A percentile compares a stretch with the other conserved stretches of the same genome.
phyloP scores from a whole-genome alignment of 1,140 invertebrate genomes.

The Oryctes rhinoceros region DNA sequence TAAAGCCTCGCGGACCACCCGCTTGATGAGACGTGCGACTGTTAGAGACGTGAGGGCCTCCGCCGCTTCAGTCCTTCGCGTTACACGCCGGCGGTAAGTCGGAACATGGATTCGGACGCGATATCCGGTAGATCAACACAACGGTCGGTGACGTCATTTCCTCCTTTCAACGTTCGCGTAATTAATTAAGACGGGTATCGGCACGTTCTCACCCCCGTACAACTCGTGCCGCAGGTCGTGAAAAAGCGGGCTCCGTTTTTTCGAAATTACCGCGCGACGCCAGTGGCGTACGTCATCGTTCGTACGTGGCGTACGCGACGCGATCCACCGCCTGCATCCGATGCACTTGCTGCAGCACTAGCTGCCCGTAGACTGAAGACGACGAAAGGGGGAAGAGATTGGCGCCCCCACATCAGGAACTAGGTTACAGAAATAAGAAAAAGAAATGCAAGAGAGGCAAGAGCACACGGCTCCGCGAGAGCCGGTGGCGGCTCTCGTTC shows the following conservation, averaged over 20 bases:
- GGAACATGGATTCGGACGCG: not conserved
- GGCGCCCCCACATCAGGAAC: slow-evolving; percentile 53
- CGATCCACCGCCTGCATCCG: slow-evolving; percentile 24
- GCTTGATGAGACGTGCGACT: not conserved
- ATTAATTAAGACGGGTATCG: slow-evolving; percentile 58
- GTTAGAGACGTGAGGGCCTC: not conserved
- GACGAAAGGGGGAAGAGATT: not conserved
- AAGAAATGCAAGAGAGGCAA: slow-evolving; percentile 54
- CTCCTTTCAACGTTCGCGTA: not conserved
- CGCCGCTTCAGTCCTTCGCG: not conserved
- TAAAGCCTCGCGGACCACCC: not conserved
- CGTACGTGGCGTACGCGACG: slow-evolving; percentile 41
- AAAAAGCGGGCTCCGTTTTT: too few species aligned
- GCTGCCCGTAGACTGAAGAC: slow-evolving; percentile 62
- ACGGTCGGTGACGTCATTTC: not conserved
- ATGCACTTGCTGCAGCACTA: slow-evolving; percentile 62
- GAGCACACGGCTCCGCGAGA: slow-evolving; percentile 51
- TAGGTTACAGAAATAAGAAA: slow-evolving; percentile 60
- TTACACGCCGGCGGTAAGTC: not conserved
- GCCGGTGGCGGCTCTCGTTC: slow-evolving; percentile 44
- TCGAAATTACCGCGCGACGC: slow-evolving; percentile 55
- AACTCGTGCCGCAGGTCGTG: too few species aligned
- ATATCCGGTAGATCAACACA: not conserved
- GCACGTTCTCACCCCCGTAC: slow-evolving; percentile 28
- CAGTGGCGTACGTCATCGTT: slow-evolving; percentile 59